These are phyloP conservation scores for Dreissena polymorpha DNA, from an alignment of 1,140 invertebrate species.

Conservation along the genomic window DNA sequence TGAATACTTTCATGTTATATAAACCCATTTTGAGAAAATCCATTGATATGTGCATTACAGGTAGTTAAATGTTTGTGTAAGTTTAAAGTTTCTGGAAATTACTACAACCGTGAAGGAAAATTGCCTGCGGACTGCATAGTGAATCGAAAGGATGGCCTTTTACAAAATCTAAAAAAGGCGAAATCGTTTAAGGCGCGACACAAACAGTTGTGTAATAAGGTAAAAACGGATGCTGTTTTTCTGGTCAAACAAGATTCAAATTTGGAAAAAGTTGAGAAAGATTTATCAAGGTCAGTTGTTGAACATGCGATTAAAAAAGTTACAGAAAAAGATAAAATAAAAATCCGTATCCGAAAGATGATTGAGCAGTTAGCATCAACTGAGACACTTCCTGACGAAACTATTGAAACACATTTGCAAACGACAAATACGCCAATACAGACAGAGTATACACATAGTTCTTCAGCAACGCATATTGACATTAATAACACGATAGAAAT, in stretches of 20 bases:
- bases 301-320: constrained; percentile 31
- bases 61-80: constrained; percentile 47
- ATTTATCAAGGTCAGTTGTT: background rate
- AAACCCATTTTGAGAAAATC: no score
- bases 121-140: constrained; percentile 64
- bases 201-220: background rate
- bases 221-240: constrained; percentile 5
- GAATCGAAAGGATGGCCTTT: constrained; percentile 64
- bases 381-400: no score
- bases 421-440: background rate
- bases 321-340: constrained; percentile 34
- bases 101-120: constrained; percentile 65
- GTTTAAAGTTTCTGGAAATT: constrained; percentile 58
- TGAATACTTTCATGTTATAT: no score
- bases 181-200: constrained; percentile 6
- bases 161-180: constrained; percentile 62
- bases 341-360: constrained; percentile 22
- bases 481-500: background rate
- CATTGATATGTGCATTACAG: no score
- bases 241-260: constrained; percentile 27
- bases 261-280: constrained; percentile 19
- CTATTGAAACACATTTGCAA: background rate
- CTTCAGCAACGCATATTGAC: no score
- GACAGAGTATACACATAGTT: no score
- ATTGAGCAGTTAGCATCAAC: no score